phyloP scores from a whole-genome alignment of 2,113 vertebrate genomes.

The Dicaeum eximium region DNA sequence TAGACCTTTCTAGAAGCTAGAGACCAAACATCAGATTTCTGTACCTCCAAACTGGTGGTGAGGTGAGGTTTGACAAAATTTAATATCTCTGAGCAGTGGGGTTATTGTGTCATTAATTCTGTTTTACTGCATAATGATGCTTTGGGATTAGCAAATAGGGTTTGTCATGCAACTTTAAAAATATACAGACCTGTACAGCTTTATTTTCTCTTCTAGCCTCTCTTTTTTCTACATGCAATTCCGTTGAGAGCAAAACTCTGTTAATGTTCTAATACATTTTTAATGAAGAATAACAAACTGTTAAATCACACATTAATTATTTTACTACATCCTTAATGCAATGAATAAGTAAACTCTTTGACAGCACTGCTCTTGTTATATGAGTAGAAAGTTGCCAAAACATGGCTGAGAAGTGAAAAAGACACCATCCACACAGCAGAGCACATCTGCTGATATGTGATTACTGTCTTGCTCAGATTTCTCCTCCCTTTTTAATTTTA shows the following conservation, averaged over 20 bases:
- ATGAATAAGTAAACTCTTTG: constrained; percentile 15
- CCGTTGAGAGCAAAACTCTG: background rate
- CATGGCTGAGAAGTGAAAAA: background rate
- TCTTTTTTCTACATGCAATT: background rate
- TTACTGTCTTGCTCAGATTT: background rate
- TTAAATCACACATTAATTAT: constrained; percentile 51
- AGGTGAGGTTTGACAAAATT: background rate
- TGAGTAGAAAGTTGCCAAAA: background rate
- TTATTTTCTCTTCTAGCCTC: background rate
- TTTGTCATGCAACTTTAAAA: constrained; percentile 18
- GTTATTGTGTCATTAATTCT: background rate
- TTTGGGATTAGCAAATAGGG: background rate
- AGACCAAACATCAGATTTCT: background rate
- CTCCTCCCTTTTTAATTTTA: background rate
- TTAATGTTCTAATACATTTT: constrained; percentile 46
- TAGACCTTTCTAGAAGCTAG: background rate
- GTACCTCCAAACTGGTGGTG: background rate
- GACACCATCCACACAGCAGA: background rate
- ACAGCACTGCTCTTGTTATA: background rate
- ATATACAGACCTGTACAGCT: background rate
- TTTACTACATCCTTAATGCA: background rate
- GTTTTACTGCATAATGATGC: background rate
- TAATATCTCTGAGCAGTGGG: background rate
- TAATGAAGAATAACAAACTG: constrained; percentile 59
- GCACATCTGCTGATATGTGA: background rate